phyloP scores from a whole-genome alignment of 2,888 invertebrate genomes.

The Lordiphosa fenestrarum region DNA sequence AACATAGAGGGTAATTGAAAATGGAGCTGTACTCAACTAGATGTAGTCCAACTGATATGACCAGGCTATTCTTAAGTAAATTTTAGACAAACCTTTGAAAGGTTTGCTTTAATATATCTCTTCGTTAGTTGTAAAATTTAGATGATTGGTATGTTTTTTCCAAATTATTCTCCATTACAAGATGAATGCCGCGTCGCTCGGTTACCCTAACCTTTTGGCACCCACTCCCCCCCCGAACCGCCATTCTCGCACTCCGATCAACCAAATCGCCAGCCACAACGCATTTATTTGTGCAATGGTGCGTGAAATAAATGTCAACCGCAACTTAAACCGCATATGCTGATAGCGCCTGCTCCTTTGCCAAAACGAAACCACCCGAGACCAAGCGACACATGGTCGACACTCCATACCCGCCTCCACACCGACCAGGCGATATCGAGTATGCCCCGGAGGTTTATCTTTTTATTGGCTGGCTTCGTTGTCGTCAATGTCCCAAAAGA shows the following conservation, averaged over 20 bases:
- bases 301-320: conserved; percentile 74
- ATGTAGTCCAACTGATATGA: no score
- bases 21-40: conserved; percentile 1
- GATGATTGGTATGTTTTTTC: no score
- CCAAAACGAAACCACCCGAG: conserved; percentile 25
- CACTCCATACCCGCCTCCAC: not conserved
- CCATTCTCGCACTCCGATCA: conserved; percentile 27
- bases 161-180: no score
- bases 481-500: conserved; percentile 31
- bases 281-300: conserved; percentile 74
- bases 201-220: conserved; percentile 1
- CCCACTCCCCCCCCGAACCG: not conserved
- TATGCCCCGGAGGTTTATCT: conserved; percentile 50
- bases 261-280: conserved; percentile 57
- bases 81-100: no score
- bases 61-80: no score
- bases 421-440: conserved; percentile 13
- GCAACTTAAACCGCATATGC: conserved; percentile 73
- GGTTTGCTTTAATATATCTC: no score
- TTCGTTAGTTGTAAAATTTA: no score
- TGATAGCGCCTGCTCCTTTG: conserved; percentile 45
- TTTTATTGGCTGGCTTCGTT: conserved; percentile 59
- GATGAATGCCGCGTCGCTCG: not conserved
- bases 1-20: conserved; percentile 37
- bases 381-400: conserved; percentile 32